Percentiles rank a stretch among this genome's conserved stretches.
These are phyloP conservation scores for Lagocephalus sceleratus DNA, from an alignment of 2,797 vertebrate species.

Conservation along the genomic window DNA sequence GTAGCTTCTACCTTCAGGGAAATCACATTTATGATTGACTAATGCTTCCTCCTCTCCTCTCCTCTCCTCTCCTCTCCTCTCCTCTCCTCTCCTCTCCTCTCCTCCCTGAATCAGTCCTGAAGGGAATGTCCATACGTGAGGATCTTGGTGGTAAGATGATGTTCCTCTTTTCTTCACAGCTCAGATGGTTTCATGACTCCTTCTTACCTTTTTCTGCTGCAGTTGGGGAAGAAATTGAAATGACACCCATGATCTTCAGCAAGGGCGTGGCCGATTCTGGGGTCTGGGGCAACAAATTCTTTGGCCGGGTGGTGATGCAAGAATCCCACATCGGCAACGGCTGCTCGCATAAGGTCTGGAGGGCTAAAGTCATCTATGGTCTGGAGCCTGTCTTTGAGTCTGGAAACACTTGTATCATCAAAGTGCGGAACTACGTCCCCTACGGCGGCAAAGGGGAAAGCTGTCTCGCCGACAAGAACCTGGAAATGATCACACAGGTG, in stretches of 20 bases:
- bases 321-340: conserved; percentile 74
- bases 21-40: not conserved
- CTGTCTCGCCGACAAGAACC: conserved; percentile 85
- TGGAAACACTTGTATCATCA: conserved; percentile 85
- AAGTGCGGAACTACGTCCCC: conserved; percentile 82
- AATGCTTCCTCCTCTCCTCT: conserved; percentile 7
- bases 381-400: conserved; percentile 93
- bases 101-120: conserved; percentile 74
- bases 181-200: not conserved
- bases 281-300: conserved; percentile 89
- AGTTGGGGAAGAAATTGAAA: conserved; percentile 97
- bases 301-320: conserved; percentile 86
- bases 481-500: conserved; percentile 88
- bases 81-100: conserved; percentile 2
- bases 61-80: conserved; percentile 3
- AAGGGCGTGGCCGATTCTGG: conserved; percentile 90
- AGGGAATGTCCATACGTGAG: conserved; percentile 81
- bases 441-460: conserved; percentile 88
- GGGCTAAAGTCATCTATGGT: conserved; percentile 90
- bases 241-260: conserved; percentile 89
- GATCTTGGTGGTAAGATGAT: conserved; percentile 85
- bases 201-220: conserved; percentile 13
- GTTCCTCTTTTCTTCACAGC: not conserved
- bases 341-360: conserved; percentile 83
- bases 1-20: conserved; percentile 14